Conservation (phyloP, 1,140 invertebrate genomes). For the Nasonia longicornis region DNA sequence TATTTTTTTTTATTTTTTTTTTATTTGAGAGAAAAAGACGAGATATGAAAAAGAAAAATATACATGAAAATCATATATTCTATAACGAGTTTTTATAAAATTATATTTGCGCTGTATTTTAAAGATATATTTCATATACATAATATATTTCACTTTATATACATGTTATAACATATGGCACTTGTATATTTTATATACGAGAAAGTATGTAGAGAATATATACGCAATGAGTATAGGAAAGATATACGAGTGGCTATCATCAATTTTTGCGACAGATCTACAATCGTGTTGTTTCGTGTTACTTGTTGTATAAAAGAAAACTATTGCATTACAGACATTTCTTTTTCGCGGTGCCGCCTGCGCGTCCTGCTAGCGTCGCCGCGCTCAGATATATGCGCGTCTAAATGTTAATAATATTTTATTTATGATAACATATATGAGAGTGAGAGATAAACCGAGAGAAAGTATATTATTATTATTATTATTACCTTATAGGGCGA, state of each 20-base stretch:
- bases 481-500: not conserved
- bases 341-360: constrained; percentile 19
- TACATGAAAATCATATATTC: constrained; percentile 43
- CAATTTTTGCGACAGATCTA: constrained; percentile 40
- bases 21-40: constrained; percentile 36
- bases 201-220: constrained; percentile 37
- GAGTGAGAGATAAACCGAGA: constrained; percentile 29
- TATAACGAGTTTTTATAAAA: constrained; percentile 47
- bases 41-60: constrained; percentile 31
- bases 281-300: constrained; percentile 46
- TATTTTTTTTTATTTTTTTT: not conserved
- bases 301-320: constrained; percentile 41
- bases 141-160: constrained; percentile 43
- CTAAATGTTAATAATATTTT: constrained; percentile 48
- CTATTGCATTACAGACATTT: constrained; percentile 33
- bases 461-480: constrained; percentile 38
- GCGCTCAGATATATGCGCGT: constrained; percentile 18
- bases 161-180: constrained; percentile 40
- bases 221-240: not conserved
- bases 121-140: constrained; percentile 45
- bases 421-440: constrained; percentile 38
- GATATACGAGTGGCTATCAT: constrained; percentile 44
- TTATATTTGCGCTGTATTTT: constrained; percentile 45
- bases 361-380: constrained; percentile 22
- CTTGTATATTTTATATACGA: constrained; percentile 45